Conservation (phyloP, 2,888 invertebrate genomes). For the Biston betularia region DNA sequence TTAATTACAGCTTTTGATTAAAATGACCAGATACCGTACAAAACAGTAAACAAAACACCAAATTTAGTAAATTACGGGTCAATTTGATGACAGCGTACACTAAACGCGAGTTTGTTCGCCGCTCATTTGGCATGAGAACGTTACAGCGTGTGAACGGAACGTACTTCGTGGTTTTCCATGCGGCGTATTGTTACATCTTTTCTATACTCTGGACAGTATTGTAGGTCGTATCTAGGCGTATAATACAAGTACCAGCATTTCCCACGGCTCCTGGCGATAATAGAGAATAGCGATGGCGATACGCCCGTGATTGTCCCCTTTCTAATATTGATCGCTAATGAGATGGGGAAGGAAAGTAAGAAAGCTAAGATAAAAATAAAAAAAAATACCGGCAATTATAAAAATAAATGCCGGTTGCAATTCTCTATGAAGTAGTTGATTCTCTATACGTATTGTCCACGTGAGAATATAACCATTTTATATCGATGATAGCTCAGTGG, state of each 20-base stretch:
- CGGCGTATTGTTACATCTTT: conserved; percentile 70
- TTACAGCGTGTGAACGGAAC: conserved; percentile 60
- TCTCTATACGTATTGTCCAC: no score
- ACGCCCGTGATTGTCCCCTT: conserved; percentile 30
- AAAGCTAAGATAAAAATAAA: neutral
- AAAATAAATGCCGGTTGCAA: no score
- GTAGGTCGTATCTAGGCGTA: conserved; percentile 52
- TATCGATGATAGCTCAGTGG: no score
- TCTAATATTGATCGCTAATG: conserved; percentile 32
- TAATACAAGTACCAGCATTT: conserved; percentile 59
- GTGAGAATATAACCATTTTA: no score
- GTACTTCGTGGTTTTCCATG: conserved; percentile 70
- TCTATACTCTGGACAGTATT: conserved; percentile 67
- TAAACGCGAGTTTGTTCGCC: conserved; percentile 31
- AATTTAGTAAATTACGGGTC: conserved; percentile 40
- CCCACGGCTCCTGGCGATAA: conserved; percentile 64
- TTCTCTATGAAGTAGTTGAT: neutral
- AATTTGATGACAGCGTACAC: conserved; percentile 28
- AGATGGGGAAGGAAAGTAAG: conserved; percentile 12
- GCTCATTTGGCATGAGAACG: conserved; percentile 42
- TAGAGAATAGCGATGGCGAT: conserved; percentile 39
- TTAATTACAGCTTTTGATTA: conserved; percentile 18
- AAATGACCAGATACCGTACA: conserved; percentile 27
- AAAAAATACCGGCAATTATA: neutral
- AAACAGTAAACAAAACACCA: conserved; percentile 35